Percentiles rank a stretch among this genome's conserved stretches.
Evolutionary conservation across 2,888 invertebrate genomes (phyloP).

Genomic region (Pyralis farinalis): DNA sequence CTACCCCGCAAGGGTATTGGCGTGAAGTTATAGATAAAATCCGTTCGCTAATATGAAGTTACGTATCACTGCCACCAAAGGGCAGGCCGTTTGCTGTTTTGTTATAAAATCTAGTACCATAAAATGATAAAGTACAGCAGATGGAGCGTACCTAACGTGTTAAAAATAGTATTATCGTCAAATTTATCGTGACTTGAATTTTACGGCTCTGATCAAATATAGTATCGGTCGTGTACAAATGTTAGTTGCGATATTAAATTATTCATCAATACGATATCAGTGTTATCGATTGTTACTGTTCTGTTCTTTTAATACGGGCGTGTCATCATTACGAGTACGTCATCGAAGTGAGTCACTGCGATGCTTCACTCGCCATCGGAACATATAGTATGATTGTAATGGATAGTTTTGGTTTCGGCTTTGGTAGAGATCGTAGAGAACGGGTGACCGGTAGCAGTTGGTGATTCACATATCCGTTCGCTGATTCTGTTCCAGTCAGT

Average conservation of each 20-base stretch:
- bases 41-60: no score
- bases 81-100: no score
- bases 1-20: no score
- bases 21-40: no score
- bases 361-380: slow-evolving; percentile 21
- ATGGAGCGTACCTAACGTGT: no score
- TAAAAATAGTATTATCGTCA: no score
- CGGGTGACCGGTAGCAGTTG: slow-evolving; percentile 48
- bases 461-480: slow-evolving; percentile 67
- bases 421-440: slow-evolving; percentile 45
- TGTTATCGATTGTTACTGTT: slow-evolving; percentile 1
- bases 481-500: slow-evolving; percentile 44
- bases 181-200: no score
- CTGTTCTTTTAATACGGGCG: neutral
- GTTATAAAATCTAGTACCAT: no score
- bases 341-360: slow-evolving; percentile 46
- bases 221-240: no score
- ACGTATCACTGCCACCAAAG: no score
- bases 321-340: slow-evolving; percentile 35
- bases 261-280: slow-evolving; percentile 5
- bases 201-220: no score
- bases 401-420: slow-evolving; percentile 26
- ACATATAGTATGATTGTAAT: slow-evolving; percentile 29
- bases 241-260: neutral
- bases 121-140: no score